Base-by-base conservation (phyloP, 2,797 vertebrate species). In the Clarias laeviceps region DNA sequence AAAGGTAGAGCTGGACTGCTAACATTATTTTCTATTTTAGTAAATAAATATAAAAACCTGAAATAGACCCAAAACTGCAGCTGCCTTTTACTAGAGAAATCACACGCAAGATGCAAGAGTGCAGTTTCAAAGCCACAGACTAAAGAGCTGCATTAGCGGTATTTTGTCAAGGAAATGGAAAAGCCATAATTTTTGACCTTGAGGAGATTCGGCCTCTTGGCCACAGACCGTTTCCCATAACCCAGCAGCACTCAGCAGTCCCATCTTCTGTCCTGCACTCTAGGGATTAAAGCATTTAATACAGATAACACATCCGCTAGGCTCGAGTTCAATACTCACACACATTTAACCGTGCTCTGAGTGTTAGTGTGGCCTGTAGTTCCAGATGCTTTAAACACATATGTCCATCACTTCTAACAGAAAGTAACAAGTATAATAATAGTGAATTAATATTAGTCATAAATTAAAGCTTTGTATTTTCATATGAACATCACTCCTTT, bases 171-270 rank as follows among this genome's bases (percentile, higher is more conserved):
- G 57, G 73, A 72, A 61, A 74, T 22, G 54, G 80, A 84, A 83
- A 85, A 87, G 64, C 65, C 80, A 83, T 72, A 80, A 79, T 79
- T 69, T 88, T 69, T 88, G 87, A 86, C 84, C 89, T 86, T 90
- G 80, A 78, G 81, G 74, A 86, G 84, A 81, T 83, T 65, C 6
- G 59, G 61, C 69, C 82, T 80, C 29, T 81, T 32, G 5, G 7
- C 76, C 50, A 70, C 34, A 76, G 59, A 86, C 32, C 5, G 18
- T 76, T 88, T 88, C 89, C 86, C 86, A 88, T 78, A 86, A 82
- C 82, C 82, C 82, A 86, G 50, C 85, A 82, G 79, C 72, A 82
- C 84, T 88, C 84, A 85, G 80, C 79, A 66, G 81, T 77, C 78
- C 77, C 77, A 88, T 57, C 85, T 64, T 82, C 82, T 37, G 81